Evolutionary conservation across 2,888 invertebrate genomes (phyloP).

Genomic region (Aphidoletes aphidimyza): DNA sequence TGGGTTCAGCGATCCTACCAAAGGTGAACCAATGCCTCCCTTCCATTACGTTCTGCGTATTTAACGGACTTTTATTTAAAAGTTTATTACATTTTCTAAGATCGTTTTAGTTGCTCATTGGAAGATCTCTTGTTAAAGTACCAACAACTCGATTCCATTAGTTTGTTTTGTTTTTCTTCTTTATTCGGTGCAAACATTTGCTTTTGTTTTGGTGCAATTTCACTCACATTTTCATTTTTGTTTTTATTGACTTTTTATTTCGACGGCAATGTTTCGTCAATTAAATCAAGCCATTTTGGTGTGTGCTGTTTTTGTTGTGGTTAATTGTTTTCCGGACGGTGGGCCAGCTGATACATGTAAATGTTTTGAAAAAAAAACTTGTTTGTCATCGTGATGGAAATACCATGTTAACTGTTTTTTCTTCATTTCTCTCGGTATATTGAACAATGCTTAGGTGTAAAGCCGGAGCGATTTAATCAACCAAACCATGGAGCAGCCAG

Average conservation of each 20-base stretch:
- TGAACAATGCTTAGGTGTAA: background rate
- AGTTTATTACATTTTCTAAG: slow-evolving; percentile 11
- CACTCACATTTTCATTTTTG: background rate
- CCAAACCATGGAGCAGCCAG: slow-evolving; percentile 82
- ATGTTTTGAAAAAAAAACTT: background rate
- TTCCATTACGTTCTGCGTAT: background rate
- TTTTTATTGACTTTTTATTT: background rate
- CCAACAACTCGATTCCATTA: background rate
- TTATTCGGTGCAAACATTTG: background rate
- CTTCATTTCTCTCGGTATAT: too few species aligned
- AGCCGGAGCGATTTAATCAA: slow-evolving; percentile 73
- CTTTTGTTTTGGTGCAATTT: background rate
- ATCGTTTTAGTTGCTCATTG: slow-evolving; percentile 18
- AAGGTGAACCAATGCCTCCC: slow-evolving; percentile 7
- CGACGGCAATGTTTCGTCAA: slow-evolving; percentile 52
- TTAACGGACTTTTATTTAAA: background rate
- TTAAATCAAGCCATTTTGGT: slow-evolving; percentile 25
- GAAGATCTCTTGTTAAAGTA: background rate
- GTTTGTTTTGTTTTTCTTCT: too few species aligned
- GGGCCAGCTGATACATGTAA: slow-evolving; percentile 81
- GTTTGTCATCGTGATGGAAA: background rate
- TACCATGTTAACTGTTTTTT: too few species aligned
- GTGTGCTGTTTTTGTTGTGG: slow-evolving; percentile 11
- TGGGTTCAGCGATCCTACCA: background rate
- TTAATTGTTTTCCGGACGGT: slow-evolving; percentile 77